These are phyloP conservation scores for Lamellibrachia luymesi DNA, from an alignment of 1,140 invertebrate species.

Conservation along the genomic window DNA sequence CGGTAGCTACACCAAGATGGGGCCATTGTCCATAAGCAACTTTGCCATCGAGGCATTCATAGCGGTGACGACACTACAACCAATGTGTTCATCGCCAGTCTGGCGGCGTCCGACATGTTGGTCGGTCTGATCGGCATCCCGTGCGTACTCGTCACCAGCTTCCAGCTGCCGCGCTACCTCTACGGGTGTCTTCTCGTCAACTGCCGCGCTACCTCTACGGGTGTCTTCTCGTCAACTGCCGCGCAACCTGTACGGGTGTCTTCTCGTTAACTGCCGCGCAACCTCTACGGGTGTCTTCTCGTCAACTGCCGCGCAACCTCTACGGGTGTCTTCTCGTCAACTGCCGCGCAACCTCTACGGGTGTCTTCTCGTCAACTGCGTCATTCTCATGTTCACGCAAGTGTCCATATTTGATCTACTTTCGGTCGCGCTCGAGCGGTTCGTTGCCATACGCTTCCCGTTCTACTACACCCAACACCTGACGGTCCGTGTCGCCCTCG, in stretches of 20 bases:
- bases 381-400: slow-evolving; percentile 24
- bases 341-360: background rate
- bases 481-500: slow-evolving; percentile 24
- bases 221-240: no score
- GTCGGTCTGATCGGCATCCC: slow-evolving; percentile 10
- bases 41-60: slow-evolving; percentile 61
- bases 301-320: no score
- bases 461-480: slow-evolving; percentile 26
- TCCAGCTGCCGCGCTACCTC: no score
- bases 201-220: no score
- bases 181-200: no score
- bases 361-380: background rate
- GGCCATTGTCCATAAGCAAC: background rate
- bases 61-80: background rate
- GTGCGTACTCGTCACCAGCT: background rate
- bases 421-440: slow-evolving; percentile 58
- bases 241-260: no score
- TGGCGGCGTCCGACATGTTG: background rate
- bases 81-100: slow-evolving; percentile 7
- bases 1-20: background rate
- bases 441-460: slow-evolving; percentile 74
- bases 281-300: no score
- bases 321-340: no score
- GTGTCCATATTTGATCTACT: slow-evolving; percentile 29
- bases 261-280: no score